Conservation (phyloP, 2,113 vertebrate species). For the Spilogale gracilis region DNA sequence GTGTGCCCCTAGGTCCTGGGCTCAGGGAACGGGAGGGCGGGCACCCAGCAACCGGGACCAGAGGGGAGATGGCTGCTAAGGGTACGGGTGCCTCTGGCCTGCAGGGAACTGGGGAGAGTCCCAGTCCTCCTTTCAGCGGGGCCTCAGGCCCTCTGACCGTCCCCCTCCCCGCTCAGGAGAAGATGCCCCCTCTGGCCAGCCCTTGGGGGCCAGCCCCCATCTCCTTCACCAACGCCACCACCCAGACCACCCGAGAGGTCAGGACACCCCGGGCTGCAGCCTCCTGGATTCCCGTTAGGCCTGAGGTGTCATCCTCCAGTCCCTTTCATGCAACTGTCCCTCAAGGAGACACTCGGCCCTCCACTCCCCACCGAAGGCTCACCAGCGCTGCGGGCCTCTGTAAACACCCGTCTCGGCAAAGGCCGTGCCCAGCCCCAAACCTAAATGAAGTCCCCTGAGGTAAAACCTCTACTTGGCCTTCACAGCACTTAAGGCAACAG, state of each 20-base stretch:
- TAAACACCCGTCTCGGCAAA: background rate
- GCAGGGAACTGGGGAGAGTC: fast-evolving
- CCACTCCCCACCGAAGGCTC: too few relatives aligned
- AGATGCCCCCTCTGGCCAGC: background rate
- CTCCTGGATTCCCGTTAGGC: background rate
- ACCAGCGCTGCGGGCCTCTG: background rate
- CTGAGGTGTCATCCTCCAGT: too few relatives aligned
- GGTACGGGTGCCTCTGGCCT: too few relatives aligned
- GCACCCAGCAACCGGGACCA: background rate
- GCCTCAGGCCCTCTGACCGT: background rate
- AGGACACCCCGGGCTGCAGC: background rate
- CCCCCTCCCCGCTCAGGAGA: too few relatives aligned
- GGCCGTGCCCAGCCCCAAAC: background rate
- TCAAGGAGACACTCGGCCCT: fast-evolving
- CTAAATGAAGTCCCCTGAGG: too few relatives aligned
- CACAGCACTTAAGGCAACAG: fast-evolving
- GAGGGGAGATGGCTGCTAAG: too few relatives aligned
- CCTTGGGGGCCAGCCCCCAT: too few relatives aligned
- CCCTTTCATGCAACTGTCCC: fast-evolving
- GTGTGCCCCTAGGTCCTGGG: fast-evolving
- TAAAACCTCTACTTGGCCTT: background rate
- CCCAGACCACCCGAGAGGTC: too few relatives aligned
- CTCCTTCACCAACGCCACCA: background rate
- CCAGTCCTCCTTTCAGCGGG: fast-evolving
- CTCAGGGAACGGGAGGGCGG: too few relatives aligned